Conservation (phyloP, 2,797 vertebrate species). For the Oryzias dopingdopingensis region DNA sequence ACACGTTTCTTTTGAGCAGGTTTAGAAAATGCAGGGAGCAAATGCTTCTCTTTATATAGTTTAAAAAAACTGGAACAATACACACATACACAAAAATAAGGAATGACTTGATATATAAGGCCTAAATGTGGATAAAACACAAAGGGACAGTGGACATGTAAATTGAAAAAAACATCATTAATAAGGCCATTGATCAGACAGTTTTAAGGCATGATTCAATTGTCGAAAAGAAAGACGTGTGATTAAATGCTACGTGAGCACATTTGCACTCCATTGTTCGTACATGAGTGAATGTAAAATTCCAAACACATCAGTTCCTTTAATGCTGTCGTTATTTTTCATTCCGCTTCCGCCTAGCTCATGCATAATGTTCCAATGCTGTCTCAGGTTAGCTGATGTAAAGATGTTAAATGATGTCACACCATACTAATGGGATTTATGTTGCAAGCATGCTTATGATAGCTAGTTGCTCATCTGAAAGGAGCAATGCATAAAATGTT, state of each 20-base stretch:
- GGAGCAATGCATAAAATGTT: constrained; percentile 54
- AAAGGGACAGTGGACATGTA: neutral
- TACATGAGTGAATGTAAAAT: constrained; percentile 1
- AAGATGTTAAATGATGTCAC: constrained; percentile 56
- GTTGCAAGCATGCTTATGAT: constrained; percentile 46
- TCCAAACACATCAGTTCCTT: constrained; percentile 11
- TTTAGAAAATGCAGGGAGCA: too few species aligned
- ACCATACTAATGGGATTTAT: constrained; percentile 51
- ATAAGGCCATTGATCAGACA: constrained; percentile 64
- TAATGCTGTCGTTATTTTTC: constrained; percentile 37
- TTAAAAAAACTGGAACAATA: neutral
- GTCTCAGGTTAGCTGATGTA: constrained; percentile 43
- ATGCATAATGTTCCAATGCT: constrained; percentile 27
- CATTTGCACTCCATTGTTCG: neutral
- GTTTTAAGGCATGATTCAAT: constrained; percentile 46
- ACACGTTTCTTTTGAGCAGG: too few species aligned
- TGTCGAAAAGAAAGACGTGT: constrained; percentile 17
- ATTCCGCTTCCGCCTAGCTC: constrained; percentile 29
- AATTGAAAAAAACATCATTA: constrained; percentile 34
- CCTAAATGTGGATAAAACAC: too few species aligned
- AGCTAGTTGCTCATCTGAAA: constrained; percentile 47
- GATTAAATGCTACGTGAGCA: constrained; percentile 33
- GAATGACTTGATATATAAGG: too few species aligned
- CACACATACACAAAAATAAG: neutral
- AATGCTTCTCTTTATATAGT: too few species aligned